Evolutionary conservation across 2,113 vertebrate genomes (phyloP).

Genomic region (Pseudopipra pipra): DNA sequence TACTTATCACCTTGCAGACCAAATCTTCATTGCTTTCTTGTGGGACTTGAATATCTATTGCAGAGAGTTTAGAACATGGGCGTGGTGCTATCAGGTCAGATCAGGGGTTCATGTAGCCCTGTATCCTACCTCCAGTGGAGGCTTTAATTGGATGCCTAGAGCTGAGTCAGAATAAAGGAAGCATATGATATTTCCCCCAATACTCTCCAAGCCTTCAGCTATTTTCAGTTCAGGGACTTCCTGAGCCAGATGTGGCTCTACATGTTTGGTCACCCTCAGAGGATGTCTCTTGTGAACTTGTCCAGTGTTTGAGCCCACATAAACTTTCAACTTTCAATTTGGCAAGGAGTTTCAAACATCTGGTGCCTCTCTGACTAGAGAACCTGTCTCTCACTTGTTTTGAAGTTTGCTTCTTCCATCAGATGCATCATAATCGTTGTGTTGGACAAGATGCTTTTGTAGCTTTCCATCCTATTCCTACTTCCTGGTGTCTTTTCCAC

Average conservation of each 20-base stretch:
- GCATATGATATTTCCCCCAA: neutral
- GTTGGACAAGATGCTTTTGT: neutral
- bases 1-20: neutral
- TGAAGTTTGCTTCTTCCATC: neutral
- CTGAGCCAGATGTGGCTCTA: conserved; percentile 29
- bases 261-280: conserved; percentile 29
- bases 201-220: neutral
- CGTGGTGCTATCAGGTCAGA: neutral
- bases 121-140: neutral
- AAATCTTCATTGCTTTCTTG: neutral
- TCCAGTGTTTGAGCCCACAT: neutral
- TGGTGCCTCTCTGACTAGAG: neutral
- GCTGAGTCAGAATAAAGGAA: neutral
- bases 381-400: neutral
- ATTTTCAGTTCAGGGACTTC: conserved; percentile 29
- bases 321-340: neutral
- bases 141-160: neutral
- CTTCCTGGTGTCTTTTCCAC: neutral
- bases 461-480: neutral
- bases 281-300: neutral
- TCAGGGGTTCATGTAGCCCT: neutral
- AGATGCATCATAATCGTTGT: neutral
- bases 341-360: neutral
- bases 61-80: neutral
- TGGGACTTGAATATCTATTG: neutral